Evolutionary conservation across 2,888 invertebrate genomes (phyloP).

Genomic region (Caenorhabditis japonica): DNA sequence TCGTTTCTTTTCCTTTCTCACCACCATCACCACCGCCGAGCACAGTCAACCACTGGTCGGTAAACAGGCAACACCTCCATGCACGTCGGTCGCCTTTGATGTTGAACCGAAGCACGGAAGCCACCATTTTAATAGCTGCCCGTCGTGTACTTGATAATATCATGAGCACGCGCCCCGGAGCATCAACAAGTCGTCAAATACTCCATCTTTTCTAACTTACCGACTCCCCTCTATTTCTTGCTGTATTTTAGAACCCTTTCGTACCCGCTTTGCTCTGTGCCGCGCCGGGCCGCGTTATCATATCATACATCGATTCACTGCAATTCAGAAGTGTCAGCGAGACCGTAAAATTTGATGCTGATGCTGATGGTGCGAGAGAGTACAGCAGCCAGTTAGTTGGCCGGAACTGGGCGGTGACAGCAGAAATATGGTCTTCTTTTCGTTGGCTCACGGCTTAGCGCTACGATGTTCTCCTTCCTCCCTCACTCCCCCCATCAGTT

Average conservation of each 20-base stretch:
- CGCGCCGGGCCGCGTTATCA: constrained; percentile 29
- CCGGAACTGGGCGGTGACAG: not conserved
- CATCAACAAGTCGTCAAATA: constrained; percentile 44
- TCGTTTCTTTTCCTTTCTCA: not conserved
- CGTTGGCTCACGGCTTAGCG: too few relatives aligned
- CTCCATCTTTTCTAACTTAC: constrained; percentile 27
- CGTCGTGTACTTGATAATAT: constrained; percentile 45
- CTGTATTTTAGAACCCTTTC: too few relatives aligned
- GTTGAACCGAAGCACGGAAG: constrained; percentile 48
- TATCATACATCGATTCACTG: too few relatives aligned
- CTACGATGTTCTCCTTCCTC: not conserved
- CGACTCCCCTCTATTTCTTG: constrained; percentile 34
- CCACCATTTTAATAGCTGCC: constrained; percentile 47
- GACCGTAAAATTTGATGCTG: constrained; percentile 35
- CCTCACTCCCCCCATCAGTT: not conserved
- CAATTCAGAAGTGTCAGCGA: constrained; percentile 45
- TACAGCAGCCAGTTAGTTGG: not conserved
- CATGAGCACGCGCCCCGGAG: constrained; percentile 29
- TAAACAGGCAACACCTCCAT: constrained; percentile 51
- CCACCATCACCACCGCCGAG: too few relatives aligned
- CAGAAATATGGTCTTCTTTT: too few relatives aligned
- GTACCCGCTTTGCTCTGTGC: too few relatives aligned
- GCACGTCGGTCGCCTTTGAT: constrained; percentile 45
- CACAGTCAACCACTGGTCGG: constrained; percentile 38
- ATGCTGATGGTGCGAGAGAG: constrained; percentile 4